Percentiles rank a stretch among this genome's conserved stretches.
phyloP scores from a whole-genome alignment of 2,113 vertebrate species.

The Megaceryle maxima region DNA sequence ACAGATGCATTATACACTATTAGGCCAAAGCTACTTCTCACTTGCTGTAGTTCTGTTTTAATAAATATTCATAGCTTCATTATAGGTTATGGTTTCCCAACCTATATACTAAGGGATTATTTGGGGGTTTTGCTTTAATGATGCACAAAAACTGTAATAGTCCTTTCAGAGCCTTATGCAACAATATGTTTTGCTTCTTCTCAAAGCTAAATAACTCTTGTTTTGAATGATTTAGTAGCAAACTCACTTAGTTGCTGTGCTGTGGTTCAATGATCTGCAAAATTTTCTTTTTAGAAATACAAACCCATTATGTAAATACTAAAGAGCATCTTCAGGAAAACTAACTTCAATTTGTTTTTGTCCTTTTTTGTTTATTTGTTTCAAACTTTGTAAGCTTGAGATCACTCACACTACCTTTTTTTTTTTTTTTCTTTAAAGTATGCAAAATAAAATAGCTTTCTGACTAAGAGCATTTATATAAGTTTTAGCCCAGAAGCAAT shows the following conservation, averaged over 20 bases:
- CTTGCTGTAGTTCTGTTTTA: not conserved
- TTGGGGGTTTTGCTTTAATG: conserved; percentile 43
- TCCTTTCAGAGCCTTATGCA: conserved; percentile 30
- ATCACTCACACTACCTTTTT: not conserved
- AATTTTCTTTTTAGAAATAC: conserved; percentile 67
- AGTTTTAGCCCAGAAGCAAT: not conserved
- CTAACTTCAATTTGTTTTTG: conserved; percentile 44
- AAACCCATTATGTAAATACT: conserved; percentile 61
- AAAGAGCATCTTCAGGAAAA: conserved; percentile 53
- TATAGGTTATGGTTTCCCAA: not conserved
- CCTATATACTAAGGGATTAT: not conserved
- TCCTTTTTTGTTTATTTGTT: not conserved
- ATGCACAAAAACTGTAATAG: conserved; percentile 45
- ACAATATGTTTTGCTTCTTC: conserved; percentile 42
- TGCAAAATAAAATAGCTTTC: conserved; percentile 15
- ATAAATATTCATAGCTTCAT: conserved; percentile 64
- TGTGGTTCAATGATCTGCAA: conserved; percentile 58
- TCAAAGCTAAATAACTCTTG: conserved; percentile 60
- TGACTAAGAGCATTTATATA: not conserved
- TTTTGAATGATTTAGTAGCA: conserved; percentile 65
- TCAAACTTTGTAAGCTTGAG: conserved; percentile 12
- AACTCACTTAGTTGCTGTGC: conserved; percentile 40
- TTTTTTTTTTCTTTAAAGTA: not conserved
- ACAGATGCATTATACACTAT: conserved; percentile 26
- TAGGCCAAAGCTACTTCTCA: conserved; percentile 7